Percentiles rank a stretch among this genome's conserved stretches.
These are phyloP conservation scores for Pemphigus obesinymphae DNA, from an alignment of 1,140 invertebrate genomes.

Conservation along the genomic window DNA sequence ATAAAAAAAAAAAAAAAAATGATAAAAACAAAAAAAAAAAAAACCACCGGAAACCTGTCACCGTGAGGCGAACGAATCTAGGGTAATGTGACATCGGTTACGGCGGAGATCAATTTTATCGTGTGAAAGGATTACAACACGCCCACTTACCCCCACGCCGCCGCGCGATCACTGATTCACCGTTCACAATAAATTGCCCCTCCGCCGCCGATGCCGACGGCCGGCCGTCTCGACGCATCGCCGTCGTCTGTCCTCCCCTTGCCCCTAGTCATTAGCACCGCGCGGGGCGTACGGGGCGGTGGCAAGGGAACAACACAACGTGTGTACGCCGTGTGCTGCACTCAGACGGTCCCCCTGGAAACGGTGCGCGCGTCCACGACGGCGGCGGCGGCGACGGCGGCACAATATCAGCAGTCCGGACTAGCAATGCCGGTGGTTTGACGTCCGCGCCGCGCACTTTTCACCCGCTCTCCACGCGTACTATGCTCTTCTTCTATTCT, in stretches of 20 bases:
- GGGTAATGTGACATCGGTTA: constrained; percentile 36
- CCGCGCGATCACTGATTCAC: constrained; percentile 28
- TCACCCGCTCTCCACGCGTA: constrained; percentile 38
- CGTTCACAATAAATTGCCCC: constrained; percentile 17
- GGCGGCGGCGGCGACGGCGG: neutral
- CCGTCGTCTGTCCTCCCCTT: neutral
- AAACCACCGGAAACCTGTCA: neutral
- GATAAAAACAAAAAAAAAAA: neutral
- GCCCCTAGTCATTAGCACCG: neutral
- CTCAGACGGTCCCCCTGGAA: constrained; percentile 41
- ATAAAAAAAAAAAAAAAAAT: neutral
- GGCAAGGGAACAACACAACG: neutral
- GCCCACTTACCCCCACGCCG: constrained; percentile 30
- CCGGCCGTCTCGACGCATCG: neutral
- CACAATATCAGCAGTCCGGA: constrained; percentile 27
- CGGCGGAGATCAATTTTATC: constrained; percentile 32
- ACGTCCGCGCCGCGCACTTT: constrained; percentile 35
- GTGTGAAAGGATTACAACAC: constrained; percentile 37
- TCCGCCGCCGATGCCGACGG: neutral
- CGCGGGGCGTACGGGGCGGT: too few species aligned
- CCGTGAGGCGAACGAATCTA: neutral
- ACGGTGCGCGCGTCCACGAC: constrained; percentile 15
- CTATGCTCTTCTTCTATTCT: constrained; percentile 41
- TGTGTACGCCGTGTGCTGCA: constrained; percentile 33
- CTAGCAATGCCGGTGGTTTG: constrained; percentile 41